phyloP scores from a whole-genome alignment of 2,888 invertebrate species.

The Tachina grossa region DNA sequence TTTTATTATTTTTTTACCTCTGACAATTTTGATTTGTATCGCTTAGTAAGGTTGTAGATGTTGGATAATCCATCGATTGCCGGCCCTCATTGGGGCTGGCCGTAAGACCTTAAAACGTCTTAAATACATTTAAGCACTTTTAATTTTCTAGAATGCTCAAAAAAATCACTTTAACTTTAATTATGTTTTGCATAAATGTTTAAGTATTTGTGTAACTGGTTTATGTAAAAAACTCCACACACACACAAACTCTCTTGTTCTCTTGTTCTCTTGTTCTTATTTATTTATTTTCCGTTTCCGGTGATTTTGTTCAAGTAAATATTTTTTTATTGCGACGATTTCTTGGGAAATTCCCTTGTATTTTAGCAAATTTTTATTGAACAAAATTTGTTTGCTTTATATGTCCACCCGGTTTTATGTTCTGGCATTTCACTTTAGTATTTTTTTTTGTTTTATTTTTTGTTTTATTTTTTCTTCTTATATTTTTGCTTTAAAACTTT shows the following conservation, averaged over 20 bases:
- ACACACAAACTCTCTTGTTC: background rate
- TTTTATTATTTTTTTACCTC: conserved; percentile 23
- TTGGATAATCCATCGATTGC: conserved; percentile 83
- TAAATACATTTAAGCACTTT: conserved; percentile 83
- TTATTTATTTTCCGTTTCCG: conserved; percentile 46
- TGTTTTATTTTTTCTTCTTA: conserved; percentile 24
- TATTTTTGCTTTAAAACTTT: conserved; percentile 53
- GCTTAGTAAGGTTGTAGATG: conserved; percentile 78
- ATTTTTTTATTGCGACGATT: conserved; percentile 14
- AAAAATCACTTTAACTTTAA: conserved; percentile 11
- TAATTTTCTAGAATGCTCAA: conserved; percentile 72
- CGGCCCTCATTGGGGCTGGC: conserved; percentile 83
- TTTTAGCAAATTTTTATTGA: conserved; percentile 19
- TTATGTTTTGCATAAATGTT: background rate
- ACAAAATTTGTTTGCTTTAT: conserved; percentile 17
- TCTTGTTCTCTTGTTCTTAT: conserved; percentile 1
- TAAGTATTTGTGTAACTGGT: background rate
- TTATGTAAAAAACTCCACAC: background rate
- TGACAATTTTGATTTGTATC: conserved; percentile 48
- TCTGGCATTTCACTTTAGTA: conserved; percentile 29
- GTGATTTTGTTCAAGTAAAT: background rate
- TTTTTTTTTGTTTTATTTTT: conserved; percentile 36
- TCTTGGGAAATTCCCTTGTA: conserved; percentile 5
- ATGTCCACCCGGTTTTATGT: conserved; percentile 56
- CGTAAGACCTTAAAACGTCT: conserved; percentile 79